Base-by-base conservation (phyloP, 2,888 invertebrate genomes). In the Dryocosmus kuriphilus region DNA sequence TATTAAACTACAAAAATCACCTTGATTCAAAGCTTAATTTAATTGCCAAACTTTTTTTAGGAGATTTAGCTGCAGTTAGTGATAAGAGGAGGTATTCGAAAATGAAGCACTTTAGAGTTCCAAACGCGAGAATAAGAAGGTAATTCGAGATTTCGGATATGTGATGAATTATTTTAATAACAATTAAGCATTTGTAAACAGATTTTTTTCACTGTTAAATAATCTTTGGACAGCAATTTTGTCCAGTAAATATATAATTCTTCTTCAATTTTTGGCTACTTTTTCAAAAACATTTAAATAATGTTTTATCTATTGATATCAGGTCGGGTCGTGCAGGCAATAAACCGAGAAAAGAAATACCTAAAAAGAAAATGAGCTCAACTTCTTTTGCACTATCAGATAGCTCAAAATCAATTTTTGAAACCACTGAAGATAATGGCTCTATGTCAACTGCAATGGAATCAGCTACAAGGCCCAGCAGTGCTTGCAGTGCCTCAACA, bases 41-140 rank as follows among this genome's bases (percentile, higher is more conserved):
- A 22, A 32, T 27, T 27, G 5, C 41, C 4, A 1, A 24, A 65
- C 9, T 24, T 24, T 24, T 55, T 63, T 22, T 75, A 82, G 83
- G 78, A 4, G 79, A 82, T 46, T 73, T 83, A 30, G 80, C 80
- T 4, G 78, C 79, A 11, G 57, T 78, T 27, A 61, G 78, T 27
- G 55, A 55, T 41, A 63, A 78, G 9, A 75, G 76, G 8, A 76
- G 73, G 9, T 22, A 38, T 22, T 5, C 61, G n/a, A 79, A 75
- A 24, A 67, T 46, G 46, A 71, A 38, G 51, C 41, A 16, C 1
- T n/a, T 6, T 4, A 24, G 60, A 27, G 8, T 27, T 9, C 46
- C 65, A 11, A 63, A 22, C 14, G 35, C 38, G 3, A 27, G 30
- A 16, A 61, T 65, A 2, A 22, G 19, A 60, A 80, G 75, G 78